A percentile compares a stretch with the other conserved stretches of the same genome.
These are phyloP conservation scores for Bibio marci DNA, from an alignment of 2,888 invertebrate species.

Conservation along the genomic window DNA sequence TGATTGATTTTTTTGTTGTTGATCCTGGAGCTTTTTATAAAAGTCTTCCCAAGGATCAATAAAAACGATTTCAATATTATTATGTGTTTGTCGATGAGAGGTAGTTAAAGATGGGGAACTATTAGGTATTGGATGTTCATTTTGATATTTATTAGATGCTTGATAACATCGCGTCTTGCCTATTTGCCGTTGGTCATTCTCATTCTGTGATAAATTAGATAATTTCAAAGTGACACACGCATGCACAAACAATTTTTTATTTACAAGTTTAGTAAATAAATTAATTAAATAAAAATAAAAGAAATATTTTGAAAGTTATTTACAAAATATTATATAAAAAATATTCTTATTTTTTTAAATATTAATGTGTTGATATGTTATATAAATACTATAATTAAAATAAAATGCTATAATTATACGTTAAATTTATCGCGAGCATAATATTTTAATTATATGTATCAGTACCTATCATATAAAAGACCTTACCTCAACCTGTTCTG, in stretches of 20 bases:
- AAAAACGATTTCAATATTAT: constrained; percentile 27
- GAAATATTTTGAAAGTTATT: background rate
- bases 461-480: too few species aligned
- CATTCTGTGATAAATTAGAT: constrained; percentile 5
- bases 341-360: constrained; percentile 3
- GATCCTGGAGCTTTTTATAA: constrained; percentile 27
- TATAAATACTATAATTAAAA: too few species aligned
- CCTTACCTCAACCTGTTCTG: constrained; percentile 6
- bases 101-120: background rate
- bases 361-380: too few species aligned
- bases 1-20: constrained; percentile 4
- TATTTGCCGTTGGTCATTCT: constrained; percentile 2
- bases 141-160: background rate
- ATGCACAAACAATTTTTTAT: constrained; percentile 1
- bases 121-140: background rate
- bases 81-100: too few species aligned
- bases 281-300: background rate
- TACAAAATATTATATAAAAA: background rate
- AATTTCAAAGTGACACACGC: constrained; percentile 5
- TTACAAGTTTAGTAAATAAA: constrained; percentile 3
- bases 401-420: background rate
- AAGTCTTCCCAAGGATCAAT: constrained; percentile 63
- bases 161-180: constrained; percentile 13
- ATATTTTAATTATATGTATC: background rate
- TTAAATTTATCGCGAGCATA: background rate